A percentile compares a stretch with the other conserved stretches of the same genome.
phyloP scores from a whole-genome alignment of 1,140 invertebrate genomes.

The Leptonema lineaticorne region DNA sequence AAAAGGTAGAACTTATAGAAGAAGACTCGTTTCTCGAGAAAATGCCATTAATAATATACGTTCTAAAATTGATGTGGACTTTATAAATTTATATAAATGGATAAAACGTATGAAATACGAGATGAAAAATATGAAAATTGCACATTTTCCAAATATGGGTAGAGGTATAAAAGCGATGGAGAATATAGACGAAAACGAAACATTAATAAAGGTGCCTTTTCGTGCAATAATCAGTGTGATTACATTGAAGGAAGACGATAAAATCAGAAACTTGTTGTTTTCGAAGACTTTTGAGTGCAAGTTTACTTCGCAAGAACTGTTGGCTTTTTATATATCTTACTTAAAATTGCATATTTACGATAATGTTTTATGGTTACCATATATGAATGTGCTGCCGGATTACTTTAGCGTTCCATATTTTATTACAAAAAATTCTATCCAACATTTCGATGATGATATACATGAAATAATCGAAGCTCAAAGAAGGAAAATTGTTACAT shows the following conservation, averaged over 20 bases:
- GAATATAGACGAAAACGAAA: conserved; percentile 16
- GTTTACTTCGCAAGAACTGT: conserved; percentile 27
- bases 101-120: conserved; percentile 24
- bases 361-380: conserved; percentile 25
- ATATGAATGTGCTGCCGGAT: conserved; percentile 27
- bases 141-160: conserved; percentile 27
- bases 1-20: conserved; percentile 14
- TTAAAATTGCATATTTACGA: conserved; percentile 16
- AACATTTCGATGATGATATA: conserved; percentile 25
- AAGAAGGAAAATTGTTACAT: conserved; percentile 13
- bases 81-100: conserved; percentile 35
- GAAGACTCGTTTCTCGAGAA: not conserved
- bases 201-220: conserved; percentile 31
- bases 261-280: conserved; percentile 29
- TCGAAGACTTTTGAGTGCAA: not conserved
- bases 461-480: conserved; percentile 24
- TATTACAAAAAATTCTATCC: not conserved
- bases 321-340: conserved; percentile 34
- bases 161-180: conserved; percentile 32
- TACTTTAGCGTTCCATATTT: conserved; percentile 33
- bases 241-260: conserved; percentile 23
- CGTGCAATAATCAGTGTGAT: conserved; percentile 27
- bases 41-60: conserved; percentile 12
- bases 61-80: not conserved
- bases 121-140: conserved; percentile 27